Evolutionary conservation across 2,113 vertebrate species (phyloP).

Genomic region (Nothobranchius furzeri): DNA sequence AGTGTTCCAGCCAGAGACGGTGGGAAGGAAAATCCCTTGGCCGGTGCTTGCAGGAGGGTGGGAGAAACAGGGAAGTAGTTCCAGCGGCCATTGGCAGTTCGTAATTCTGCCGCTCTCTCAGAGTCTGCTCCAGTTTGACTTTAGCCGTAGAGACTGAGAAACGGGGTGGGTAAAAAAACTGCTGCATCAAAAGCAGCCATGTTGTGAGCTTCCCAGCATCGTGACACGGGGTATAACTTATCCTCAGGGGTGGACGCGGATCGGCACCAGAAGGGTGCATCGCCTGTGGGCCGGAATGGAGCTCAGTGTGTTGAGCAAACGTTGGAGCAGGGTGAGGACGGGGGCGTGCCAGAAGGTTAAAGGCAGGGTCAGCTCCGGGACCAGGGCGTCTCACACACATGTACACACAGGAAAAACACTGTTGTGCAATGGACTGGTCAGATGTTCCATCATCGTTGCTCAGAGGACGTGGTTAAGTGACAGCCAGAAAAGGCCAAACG

Average conservation of each 20-base stretch:
- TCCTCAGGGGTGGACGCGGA: slow-evolving; percentile 40
- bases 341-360: slow-evolving; percentile 56
- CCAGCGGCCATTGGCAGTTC: slow-evolving; percentile 47
- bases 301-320: slow-evolving; percentile 14
- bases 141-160: too few relatives aligned
- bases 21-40: slow-evolving; percentile 76
- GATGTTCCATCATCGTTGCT: slow-evolving; percentile 56
- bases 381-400: slow-evolving; percentile 35
- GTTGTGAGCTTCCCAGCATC: slow-evolving; percentile 5
- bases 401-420: slow-evolving; percentile 40
- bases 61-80: slow-evolving; percentile 37
- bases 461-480: slow-evolving; percentile 57
- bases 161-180: not conserved
- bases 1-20: slow-evolving; percentile 68
- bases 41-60: slow-evolving; percentile 52
- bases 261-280: slow-evolving; percentile 49
- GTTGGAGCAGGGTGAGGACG: slow-evolving; percentile 11
- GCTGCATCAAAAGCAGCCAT: slow-evolving; percentile 1
- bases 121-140: not conserved
- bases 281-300: slow-evolving; percentile 22
- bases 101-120: slow-evolving; percentile 21
- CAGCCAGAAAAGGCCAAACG: not conserved
- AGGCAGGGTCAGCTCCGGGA: slow-evolving; percentile 52
- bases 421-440: slow-evolving; percentile 50
- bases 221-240: slow-evolving; percentile 14